Evolutionary conservation across 2,888 invertebrate species (phyloP), one percentile per base, ranked within the genome.

Genomic region (Spialia ferax): DNA sequence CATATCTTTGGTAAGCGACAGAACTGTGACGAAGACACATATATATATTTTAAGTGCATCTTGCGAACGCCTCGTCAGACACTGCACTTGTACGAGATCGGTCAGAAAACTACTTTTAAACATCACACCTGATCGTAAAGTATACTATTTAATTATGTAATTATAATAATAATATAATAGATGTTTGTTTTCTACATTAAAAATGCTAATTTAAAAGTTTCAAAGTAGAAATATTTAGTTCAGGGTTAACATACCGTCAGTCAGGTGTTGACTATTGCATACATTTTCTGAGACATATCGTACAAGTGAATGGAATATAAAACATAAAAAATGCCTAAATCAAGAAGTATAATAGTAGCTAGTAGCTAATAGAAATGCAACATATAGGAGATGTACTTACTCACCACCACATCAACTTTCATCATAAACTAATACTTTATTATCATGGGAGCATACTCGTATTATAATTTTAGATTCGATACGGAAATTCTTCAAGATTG

Each of bases 1-100:
- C 11, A 50, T 38, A 35, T 65, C 65, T 65, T 65, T 65, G 65
- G 65, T 65, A 57, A 56, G 63, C 63, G 13, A 45, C 26, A 60
- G 45, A 45, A 22, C 11, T 4, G 11, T 50, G n/a, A n/a, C 13
- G 20, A 5, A 50, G 50, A 5, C 7, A 10, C 48, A n/a, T n/a
- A n/a, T n/a, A n/a, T n/a, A n/a, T n/a, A n/a, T n/a, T n/a, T n/a
- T n/a, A n/a, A n/a, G 8, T 8, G 10, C 48, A 18, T 3, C 7
- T 13, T 20, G 48, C 50, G 11, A 50, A 13, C 5, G 22, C 1
- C 50, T 10, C n/a, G 3, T 50, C 50, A 22, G 4, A 50, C 13
- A 5, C 3, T 26, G 3, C n/a, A 23, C 22, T 52, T 52, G 23
- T 52, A 23, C n/a, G 52, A 52, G n/a, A 52, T 52, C 22, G 5